phyloP scores from a whole-genome alignment of 2,888 invertebrate species.

The Criorhina ranunculi region DNA sequence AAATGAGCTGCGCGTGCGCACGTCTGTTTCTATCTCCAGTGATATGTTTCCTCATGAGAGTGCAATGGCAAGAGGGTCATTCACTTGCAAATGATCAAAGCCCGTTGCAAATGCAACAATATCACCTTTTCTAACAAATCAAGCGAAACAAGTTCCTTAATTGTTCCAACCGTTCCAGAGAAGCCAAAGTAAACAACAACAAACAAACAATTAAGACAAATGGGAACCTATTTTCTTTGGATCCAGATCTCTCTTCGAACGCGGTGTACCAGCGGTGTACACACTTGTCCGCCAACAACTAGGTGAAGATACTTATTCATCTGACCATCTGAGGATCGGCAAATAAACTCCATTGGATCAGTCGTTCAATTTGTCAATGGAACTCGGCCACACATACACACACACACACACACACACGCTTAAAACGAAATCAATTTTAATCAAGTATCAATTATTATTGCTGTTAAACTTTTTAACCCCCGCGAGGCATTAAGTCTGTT shows the following conservation, averaged over 20 bases:
- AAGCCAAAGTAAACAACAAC: not conserved
- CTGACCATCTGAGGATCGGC: not conserved
- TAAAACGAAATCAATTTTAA: conserved; percentile 33
- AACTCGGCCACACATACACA: conserved; percentile 5
- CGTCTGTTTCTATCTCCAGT: too few species aligned
- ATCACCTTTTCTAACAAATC: not conserved
- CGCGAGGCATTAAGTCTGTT: conserved; percentile 22
- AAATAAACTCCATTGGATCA: not conserved
- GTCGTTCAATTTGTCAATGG: conserved; percentile 20
- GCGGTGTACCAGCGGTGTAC: not conserved
- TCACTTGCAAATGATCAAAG: too few species aligned
- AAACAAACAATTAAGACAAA: not conserved
- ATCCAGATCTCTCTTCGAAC: not conserved
- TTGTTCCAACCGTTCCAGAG: not conserved
- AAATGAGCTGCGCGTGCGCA: too few species aligned
- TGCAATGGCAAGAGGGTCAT: too few species aligned
- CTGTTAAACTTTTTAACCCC: conserved; percentile 31
- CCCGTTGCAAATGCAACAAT: too few species aligned
- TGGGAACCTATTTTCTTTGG: not conserved
- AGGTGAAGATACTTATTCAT: conserved; percentile 1
- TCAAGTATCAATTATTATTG: conserved; percentile 46
- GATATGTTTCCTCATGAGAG: too few species aligned
- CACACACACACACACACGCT: not conserved
- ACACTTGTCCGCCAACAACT: not conserved
- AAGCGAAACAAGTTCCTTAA: not conserved